phyloP scores from a whole-genome alignment of 2,888 invertebrate species.

The Bombylius discolor region DNA sequence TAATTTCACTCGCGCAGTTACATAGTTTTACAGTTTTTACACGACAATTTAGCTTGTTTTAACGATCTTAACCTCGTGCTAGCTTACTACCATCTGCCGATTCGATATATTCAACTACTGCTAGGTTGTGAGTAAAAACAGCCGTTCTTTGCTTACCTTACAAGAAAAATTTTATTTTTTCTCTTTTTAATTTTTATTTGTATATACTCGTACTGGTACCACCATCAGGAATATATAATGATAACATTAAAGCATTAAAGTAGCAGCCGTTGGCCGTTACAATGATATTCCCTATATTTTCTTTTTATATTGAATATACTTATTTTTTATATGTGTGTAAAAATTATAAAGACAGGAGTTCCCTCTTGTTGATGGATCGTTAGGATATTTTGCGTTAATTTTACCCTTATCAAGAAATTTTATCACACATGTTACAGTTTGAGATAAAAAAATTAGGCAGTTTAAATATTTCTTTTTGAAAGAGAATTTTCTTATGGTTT shows the following conservation, averaged over 20 bases:
- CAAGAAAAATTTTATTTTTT: background rate
- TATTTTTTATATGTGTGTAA: background rate
- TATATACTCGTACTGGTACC: background rate
- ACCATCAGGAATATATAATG: background rate
- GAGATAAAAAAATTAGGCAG: background rate
- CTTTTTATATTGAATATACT: background rate
- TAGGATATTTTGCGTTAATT: background rate
- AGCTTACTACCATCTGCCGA: conserved; percentile 10
- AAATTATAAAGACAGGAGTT: background rate
- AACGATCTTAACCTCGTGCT: conserved; percentile 1
- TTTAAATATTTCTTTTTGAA: too few relatives aligned
- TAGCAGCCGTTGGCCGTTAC: conserved; percentile 6
- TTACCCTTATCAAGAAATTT: background rate
- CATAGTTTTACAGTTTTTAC: too few relatives aligned
- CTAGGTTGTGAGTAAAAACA: conserved; percentile 5
- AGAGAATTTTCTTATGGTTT: too few relatives aligned
- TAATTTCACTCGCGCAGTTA: too few relatives aligned
- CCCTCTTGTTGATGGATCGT: background rate
- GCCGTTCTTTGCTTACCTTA: background rate
- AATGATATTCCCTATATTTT: background rate
- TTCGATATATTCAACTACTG: background rate
- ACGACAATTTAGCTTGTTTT: background rate
- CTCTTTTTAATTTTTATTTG: background rate
- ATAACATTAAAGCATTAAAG: background rate
- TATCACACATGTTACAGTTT: background rate